Conservation (phyloP, 2,888 invertebrate genomes). For the Listrodromus nycthemerus region DNA sequence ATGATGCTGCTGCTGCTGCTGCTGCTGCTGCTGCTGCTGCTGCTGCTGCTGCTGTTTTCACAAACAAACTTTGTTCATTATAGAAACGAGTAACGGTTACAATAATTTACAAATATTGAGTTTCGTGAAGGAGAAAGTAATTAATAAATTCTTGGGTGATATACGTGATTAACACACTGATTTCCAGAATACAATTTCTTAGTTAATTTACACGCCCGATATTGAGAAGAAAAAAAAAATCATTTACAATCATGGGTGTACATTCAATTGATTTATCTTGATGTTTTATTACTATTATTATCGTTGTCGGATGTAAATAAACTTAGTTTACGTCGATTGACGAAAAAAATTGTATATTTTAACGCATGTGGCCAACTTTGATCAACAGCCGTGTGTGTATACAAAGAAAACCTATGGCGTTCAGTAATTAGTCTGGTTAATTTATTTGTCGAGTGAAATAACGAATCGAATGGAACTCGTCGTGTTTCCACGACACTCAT, state of each 20-base stretch:
- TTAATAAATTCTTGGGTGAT: constrained; percentile 63
- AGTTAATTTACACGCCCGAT: constrained; percentile 51
- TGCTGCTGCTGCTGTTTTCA: constrained; percentile 35
- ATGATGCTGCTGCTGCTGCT: constrained; percentile 22
- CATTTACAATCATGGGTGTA: constrained; percentile 44
- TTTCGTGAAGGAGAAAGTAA: constrained; percentile 62
- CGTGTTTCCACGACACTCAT: constrained; percentile 40
- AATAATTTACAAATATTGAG: constrained; percentile 60
- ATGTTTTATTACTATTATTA: constrained; percentile 55
- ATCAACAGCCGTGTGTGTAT: constrained; percentile 16
- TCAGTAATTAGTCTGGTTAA: constrained; percentile 25
- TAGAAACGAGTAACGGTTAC: constrained; percentile 58
- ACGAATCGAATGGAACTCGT: not conserved
- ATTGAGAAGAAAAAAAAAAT: constrained; percentile 21
- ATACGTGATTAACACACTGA: constrained; percentile 66
- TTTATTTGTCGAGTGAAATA: constrained; percentile 17
- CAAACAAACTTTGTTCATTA: constrained; percentile 45
- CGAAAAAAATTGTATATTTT: constrained; percentile 37
- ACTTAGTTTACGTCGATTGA: constrained; percentile 44
- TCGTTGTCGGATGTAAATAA: constrained; percentile 65
- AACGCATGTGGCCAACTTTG: constrained; percentile 51
- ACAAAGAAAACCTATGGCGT: not conserved
- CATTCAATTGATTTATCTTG: constrained; percentile 52
- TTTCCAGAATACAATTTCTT: constrained; percentile 61
- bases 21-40: not conserved